Evolutionary conservation across 2,113 vertebrate genomes (phyloP), one percentile per base, ranked within the genome.

Genomic region (Cyanocitta stelleri): DNA sequence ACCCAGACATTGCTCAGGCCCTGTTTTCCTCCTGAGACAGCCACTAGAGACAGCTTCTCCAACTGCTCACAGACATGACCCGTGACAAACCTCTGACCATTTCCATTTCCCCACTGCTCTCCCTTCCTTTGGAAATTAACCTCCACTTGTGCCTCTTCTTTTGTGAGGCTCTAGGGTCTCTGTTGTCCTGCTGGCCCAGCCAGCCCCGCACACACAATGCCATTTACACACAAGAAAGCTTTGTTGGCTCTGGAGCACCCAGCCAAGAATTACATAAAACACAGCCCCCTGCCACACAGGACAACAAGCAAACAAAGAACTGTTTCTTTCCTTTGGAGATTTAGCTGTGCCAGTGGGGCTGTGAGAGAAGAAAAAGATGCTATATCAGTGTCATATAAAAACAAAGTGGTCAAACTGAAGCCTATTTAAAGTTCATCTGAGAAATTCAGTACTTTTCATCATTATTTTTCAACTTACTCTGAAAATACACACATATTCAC

Each of bases 261-360:
- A 87, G 97, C 96, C 96, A 97, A 96, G 93, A 91, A 95, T 97
- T 97, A 97, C 90, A 95, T 96, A 97, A 97, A 95, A 94, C 87
- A 76, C 3, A 91, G 83, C 39, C 88, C 94, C 94, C 87, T 85
- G 74, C 91, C 94, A 94, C 81, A 29, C 18, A 92, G 77, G 82
- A 94, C 68, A 92, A 82, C 20, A 2, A 90, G 74, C 68, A 68
- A 90, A 96, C 96, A 97, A 96, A 96, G 95, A 77, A 51, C 90
- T 46, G 71, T 49, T 97, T 97, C 91, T 96, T 96, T 92, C 68
- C 68, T 63, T 85, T 19, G 73, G 77, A 75, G 90, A 81, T 77
- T 84, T 26, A 95, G 88, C 43, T 61, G 74, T 82, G 96, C 81
- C 95, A 94, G 78, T 32, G 39, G 29, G 85, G 86, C 67, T 48